Conservation (phyloP, 2,113 vertebrate species). For the Rhabdornis inornatus region DNA sequence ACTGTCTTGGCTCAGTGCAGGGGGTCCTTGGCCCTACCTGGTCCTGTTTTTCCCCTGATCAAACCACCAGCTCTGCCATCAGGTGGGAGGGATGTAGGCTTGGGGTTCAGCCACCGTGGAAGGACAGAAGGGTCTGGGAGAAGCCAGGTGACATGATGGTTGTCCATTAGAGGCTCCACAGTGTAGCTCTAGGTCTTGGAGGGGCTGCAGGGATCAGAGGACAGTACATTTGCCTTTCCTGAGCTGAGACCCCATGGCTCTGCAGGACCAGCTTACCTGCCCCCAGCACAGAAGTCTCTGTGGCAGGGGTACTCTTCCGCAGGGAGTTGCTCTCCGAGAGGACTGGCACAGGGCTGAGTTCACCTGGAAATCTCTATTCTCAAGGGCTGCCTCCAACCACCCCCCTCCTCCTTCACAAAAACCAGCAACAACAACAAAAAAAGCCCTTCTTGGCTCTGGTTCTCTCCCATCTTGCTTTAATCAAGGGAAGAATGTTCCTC, state of each 20-base stretch:
- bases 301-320: not conserved
- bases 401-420: slow-evolving; percentile 25
- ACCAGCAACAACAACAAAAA: slow-evolving; percentile 37
- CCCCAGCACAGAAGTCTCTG: no score
- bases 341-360: not conserved
- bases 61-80: rapidly evolving
- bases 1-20: rapidly evolving
- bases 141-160: not conserved
- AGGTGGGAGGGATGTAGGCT: not conserved
- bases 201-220: not conserved
- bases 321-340: not conserved
- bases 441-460: slow-evolving; percentile 44
- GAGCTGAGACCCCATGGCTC: rapidly evolving
- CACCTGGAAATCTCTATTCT: not conserved
- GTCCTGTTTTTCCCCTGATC: not conserved
- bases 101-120: not conserved
- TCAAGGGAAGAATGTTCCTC: slow-evolving; percentile 69
- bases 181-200: not conserved
- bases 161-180: rapidly evolving
- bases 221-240: rapidly evolving
- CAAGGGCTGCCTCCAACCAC: not conserved
- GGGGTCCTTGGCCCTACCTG: not conserved
- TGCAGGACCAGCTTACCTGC: not conserved
- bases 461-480: slow-evolving; percentile 70
- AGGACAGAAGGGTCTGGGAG: not conserved